Evolutionary conservation across 1,140 invertebrate genomes (phyloP).

Genomic region (Zaprionus tsacasi): DNA sequence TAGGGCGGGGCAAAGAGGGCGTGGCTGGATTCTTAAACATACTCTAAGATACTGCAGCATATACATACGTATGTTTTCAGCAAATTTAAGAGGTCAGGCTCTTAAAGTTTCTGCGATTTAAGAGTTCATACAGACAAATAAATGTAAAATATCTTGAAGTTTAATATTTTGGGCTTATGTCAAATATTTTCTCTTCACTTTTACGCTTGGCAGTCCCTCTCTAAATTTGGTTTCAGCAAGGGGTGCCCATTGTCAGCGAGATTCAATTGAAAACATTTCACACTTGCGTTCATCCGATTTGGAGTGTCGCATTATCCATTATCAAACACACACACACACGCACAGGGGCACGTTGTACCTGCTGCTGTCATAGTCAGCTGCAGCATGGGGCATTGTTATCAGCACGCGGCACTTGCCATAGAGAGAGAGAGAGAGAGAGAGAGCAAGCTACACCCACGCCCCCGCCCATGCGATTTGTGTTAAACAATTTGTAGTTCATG

Average conservation of each 20-base stretch:
- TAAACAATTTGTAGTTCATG: slow-evolving; percentile 77
- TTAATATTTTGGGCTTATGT: not conserved
- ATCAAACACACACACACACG: slow-evolving; percentile 1
- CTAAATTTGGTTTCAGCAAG: not conserved
- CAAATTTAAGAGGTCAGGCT: too few species aligned
- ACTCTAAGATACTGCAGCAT: too few species aligned
- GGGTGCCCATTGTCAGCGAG: not conserved
- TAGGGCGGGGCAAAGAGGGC: too few species aligned
- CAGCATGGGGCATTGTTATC: slow-evolving; percentile 9
- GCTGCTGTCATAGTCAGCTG: slow-evolving; percentile 27
- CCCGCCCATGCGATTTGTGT: slow-evolving; percentile 65
- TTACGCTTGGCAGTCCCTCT: not conserved
- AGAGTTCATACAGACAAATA: too few species aligned
- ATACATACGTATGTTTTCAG: too few species aligned
- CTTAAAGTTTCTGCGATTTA: too few species aligned
- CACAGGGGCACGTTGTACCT: slow-evolving; percentile 2
- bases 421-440: too few species aligned
- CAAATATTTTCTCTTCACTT: not conserved
- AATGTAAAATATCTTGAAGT: not conserved
- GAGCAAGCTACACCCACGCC: slow-evolving; percentile 21
- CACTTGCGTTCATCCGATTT: not conserved
- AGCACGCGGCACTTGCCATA: slow-evolving; percentile 26
- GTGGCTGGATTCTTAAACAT: too few species aligned
- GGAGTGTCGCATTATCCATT: slow-evolving; percentile 22
- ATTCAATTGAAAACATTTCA: slow-evolving; percentile 23